Evolutionary conservation across 2,888 invertebrate genomes (phyloP).

Genomic region (Dyspetes luteomarginatus): DNA sequence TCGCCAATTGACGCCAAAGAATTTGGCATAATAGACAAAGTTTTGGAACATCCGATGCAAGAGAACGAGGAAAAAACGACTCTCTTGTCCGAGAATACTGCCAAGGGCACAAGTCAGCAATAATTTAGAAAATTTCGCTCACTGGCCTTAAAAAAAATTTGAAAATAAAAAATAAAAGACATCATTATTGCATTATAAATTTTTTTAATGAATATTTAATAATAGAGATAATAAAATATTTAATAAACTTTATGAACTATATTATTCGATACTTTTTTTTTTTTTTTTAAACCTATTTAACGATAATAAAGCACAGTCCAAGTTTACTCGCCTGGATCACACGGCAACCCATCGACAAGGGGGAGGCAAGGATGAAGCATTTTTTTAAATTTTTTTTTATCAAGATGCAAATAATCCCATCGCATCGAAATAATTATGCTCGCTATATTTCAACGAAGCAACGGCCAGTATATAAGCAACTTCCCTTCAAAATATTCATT

Average conservation of each 20-base stretch:
- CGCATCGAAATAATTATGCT: constrained; percentile 33
- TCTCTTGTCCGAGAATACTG: constrained; percentile 41
- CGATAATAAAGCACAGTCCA: constrained; percentile 69
- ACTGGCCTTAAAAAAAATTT: constrained; percentile 19
- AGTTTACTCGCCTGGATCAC: constrained; percentile 65
- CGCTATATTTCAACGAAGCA: constrained; percentile 45
- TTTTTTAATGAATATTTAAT: constrained; percentile 79
- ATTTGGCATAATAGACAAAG: constrained; percentile 97
- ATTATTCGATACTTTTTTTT: constrained; percentile 61
- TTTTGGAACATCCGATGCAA: constrained; percentile 91
- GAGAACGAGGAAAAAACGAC: constrained; percentile 72
- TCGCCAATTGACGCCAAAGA: constrained; percentile 94
- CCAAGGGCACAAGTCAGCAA: constrained; percentile 48
- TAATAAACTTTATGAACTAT: constrained; percentile 76
- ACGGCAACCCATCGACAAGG: constrained; percentile 12
- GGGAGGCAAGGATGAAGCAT: constrained; percentile 48
- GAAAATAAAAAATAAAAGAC: constrained; percentile 54
- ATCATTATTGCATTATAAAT: constrained; percentile 64
- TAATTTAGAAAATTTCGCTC: constrained; percentile 36
- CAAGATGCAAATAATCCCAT: constrained; percentile 51
- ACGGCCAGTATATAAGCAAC: constrained; percentile 8
- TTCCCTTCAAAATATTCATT: constrained; percentile 8
- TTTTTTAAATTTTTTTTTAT: constrained; percentile 27
- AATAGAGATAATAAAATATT: constrained; percentile 75
- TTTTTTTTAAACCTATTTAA: constrained; percentile 64